Evolutionary conservation across 2,888 invertebrate species (phyloP).

Genomic region (Machimus atricapillus): DNA sequence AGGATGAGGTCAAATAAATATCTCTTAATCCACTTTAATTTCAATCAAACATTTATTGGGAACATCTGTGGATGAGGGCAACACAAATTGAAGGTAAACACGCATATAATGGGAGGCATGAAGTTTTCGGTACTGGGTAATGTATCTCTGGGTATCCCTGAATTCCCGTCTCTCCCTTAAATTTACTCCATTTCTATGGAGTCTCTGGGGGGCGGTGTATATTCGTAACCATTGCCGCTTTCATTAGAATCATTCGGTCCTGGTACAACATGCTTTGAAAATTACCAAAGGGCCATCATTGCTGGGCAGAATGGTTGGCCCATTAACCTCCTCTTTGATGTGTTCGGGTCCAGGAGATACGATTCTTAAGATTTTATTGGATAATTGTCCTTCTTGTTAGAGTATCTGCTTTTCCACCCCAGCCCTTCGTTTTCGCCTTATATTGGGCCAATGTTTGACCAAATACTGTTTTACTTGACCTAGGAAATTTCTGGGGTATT

Average conservation of each 20-base stretch:
- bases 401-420: neutral
- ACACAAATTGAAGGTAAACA: neutral
- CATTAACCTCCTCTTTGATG: slow-evolving; percentile 28
- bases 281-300: slow-evolving; percentile 10
- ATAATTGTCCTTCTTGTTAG: slow-evolving; percentile 33
- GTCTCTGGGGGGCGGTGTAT: neutral
- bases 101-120: neutral
- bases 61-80: neutral
- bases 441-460: neutral
- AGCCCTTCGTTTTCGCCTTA: neutral
- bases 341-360: neutral
- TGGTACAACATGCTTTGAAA: slow-evolving; percentile 9
- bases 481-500: neutral
- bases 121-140: slow-evolving; percentile 2
- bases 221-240: slow-evolving; percentile 15
- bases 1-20: neutral
- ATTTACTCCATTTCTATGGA: neutral
- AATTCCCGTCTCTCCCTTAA: neutral
- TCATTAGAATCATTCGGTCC: slow-evolving; percentile 18
- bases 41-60: slow-evolving; percentile 13
- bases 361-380: slow-evolving; percentile 38
- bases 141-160: neutral
- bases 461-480: slow-evolving; percentile 7
- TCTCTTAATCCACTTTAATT: neutral
- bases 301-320: neutral